These are phyloP conservation scores for Pterophyllum scalare DNA, from an alignment of 2,113 vertebrate species.

Conservation along the genomic window DNA sequence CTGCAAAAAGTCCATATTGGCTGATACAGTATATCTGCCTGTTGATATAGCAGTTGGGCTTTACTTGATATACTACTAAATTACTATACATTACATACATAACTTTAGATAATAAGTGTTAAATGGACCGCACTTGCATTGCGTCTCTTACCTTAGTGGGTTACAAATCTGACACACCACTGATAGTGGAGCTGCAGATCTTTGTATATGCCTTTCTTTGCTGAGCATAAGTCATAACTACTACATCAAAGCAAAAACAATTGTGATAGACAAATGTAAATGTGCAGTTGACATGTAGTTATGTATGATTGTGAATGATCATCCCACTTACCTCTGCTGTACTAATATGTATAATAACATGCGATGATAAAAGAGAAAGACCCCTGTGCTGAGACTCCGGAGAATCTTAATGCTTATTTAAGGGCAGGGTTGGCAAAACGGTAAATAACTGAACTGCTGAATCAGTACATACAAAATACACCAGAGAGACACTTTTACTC, in stretches of 20 bases:
- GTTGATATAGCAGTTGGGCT: background rate
- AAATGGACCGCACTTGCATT: background rate
- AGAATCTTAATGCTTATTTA: slow-evolving; percentile 9
- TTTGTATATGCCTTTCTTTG: background rate
- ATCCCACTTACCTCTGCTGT: background rate
- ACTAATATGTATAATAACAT: background rate
- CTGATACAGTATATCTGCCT: background rate
- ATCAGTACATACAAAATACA: slow-evolving; percentile 23
- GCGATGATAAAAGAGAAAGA: background rate
- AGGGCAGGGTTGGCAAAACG: slow-evolving; percentile 7
- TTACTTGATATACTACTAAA: background rate
- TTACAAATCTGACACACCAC: background rate
- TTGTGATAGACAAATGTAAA: background rate
- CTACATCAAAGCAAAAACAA: background rate
- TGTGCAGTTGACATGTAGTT: background rate
- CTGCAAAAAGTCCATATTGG: background rate
- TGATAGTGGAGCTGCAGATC: background rate
- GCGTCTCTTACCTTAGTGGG: background rate
- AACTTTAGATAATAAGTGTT: background rate
- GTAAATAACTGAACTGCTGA: background rate
- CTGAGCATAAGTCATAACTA: background rate
- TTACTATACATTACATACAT: background rate
- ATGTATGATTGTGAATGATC: background rate
- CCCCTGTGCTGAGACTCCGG: background rate
- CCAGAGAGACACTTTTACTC: slow-evolving; percentile 30